Evolutionary conservation across 1,140 invertebrate genomes (phyloP), one percentile per base, ranked within the genome.

Genomic region (Zaprionus camerounensis): DNA sequence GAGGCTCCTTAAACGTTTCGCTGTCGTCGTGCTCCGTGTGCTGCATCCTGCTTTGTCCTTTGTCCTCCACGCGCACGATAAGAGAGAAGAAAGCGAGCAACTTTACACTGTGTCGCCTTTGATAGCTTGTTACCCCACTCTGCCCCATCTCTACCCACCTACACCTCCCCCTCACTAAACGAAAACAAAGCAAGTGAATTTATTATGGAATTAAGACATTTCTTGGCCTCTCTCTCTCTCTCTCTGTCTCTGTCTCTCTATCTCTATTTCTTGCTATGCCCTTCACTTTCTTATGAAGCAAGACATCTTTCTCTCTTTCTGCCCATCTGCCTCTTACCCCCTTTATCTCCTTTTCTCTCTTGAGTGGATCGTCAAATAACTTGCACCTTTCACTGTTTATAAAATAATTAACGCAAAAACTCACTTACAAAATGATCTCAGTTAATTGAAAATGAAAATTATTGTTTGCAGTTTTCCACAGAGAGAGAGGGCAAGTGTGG

Each of bases 1-100:
- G 61, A 44, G 61, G 41, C 26, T 64, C 36, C 68, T 64, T 65
- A 76, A 71, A 65, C 62, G 73, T 22, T 58, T 58, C 46, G 15
- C 28, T 63, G 28, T 31, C 34, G 17, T n/a, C 15, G 15, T 41
- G 5, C 38, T 17, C 6, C n/a, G n/a, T n/a, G 5, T n/a, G n/a
- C 20, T 51, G 46, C 20, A 51, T 51, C 46, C 46, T 49, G 9
- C 20, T 36, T 36, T 44, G 41, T 49, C 46, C 46, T 51, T 51
- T 22, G 46, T 51, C 46, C 46, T 51, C 20, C 20, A 13, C 11
- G 41, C 41, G n/a, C 41, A 5, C 15, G 38, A 41, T 15, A 46
- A 17, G 17, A 46, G 7, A n/a, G n/a, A 17, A 46, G 41, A n/a
- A 17, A 46, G 41, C 46, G 46, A 22, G 69, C 59, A 24, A 71